Conservation (phyloP, 2,888 invertebrate species). For the Stictocephala bisonia region DNA sequence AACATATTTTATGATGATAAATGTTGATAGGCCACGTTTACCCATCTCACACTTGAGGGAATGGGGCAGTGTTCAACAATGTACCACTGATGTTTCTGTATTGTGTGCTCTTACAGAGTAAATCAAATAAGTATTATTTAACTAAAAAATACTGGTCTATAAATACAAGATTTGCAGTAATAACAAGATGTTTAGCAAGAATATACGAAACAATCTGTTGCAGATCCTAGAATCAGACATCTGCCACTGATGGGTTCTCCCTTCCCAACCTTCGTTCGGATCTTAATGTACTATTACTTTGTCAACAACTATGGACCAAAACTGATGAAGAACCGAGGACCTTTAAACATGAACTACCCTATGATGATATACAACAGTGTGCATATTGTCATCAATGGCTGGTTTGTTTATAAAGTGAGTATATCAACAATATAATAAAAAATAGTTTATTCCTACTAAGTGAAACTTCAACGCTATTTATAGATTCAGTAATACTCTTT, state of each 20-base stretch:
- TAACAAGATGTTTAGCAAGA: too few species aligned
- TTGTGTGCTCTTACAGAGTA: too few species aligned
- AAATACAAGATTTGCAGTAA: too few species aligned
- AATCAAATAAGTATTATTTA: too few species aligned
- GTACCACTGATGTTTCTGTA: too few species aligned
- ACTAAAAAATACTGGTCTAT: too few species aligned
- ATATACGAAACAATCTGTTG: neutral
- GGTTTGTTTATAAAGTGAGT: constrained; percentile 47
- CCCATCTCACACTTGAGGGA: too few species aligned
- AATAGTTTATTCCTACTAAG: neutral
- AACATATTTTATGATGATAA: too few species aligned
- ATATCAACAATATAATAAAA: neutral
- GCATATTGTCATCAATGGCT: constrained; percentile 50
- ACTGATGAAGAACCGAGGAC: constrained; percentile 49
- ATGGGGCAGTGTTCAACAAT: too few species aligned
- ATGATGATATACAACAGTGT: constrained; percentile 51
- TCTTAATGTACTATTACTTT: constrained; percentile 49
- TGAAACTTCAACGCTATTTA: too few species aligned
- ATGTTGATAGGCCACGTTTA: too few species aligned
- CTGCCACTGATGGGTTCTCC: constrained; percentile 48
- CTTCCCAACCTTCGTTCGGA: constrained; percentile 20
- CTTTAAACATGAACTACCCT: constrained; percentile 46
- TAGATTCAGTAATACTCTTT: too few species aligned
- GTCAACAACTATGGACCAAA: constrained; percentile 49
- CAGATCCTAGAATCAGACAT: constrained; percentile 48